Percentiles rank a stretch among this genome's conserved stretches.
phyloP scores from a whole-genome alignment of 2,888 invertebrate species.

The Brachyopa scutellaris region DNA sequence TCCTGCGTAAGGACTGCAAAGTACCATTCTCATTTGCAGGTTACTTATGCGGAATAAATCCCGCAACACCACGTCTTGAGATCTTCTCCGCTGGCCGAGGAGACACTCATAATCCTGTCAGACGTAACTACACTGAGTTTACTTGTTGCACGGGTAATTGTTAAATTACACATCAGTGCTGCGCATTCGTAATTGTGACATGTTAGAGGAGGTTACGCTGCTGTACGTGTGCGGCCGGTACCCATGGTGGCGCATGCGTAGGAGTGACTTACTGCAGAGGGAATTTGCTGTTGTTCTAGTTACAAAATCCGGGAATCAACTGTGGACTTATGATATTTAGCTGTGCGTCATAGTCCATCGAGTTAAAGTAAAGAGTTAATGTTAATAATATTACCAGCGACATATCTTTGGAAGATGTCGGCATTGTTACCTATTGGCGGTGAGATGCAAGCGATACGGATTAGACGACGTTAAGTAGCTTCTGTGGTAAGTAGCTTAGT shows the following conservation, averaged over 20 bases:
- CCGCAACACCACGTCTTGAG: slow-evolving; percentile 7
- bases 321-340: slow-evolving; percentile 46
- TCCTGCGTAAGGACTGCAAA: slow-evolving; percentile 16
- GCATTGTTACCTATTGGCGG: slow-evolving; percentile 6
- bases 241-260: slow-evolving; percentile 30
- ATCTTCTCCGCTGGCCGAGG: background rate
- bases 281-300: slow-evolving; percentile 56
- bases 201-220: background rate
- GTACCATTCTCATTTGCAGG: slow-evolving; percentile 26
- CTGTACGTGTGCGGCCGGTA: background rate
- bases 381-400: slow-evolving; percentile 36
- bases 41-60: slow-evolving; percentile 59
- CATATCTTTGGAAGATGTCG: background rate
- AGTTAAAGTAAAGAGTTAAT: slow-evolving; percentile 31
- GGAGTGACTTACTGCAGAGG: slow-evolving; percentile 42
- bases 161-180: slow-evolving; percentile 53
- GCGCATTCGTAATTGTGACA: slow-evolving; percentile 57
- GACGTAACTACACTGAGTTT: slow-evolving; percentile 47
- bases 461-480: slow-evolving; percentile 5
- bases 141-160: slow-evolving; percentile 48
- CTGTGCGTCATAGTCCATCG: slow-evolving; percentile 13
- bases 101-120: slow-evolving; percentile 62
- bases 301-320: slow-evolving; percentile 60
- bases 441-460: background rate
- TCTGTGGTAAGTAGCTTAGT: background rate